Conservation (phyloP, 2,113 vertebrate genomes). For the Mugil cephalus region DNA sequence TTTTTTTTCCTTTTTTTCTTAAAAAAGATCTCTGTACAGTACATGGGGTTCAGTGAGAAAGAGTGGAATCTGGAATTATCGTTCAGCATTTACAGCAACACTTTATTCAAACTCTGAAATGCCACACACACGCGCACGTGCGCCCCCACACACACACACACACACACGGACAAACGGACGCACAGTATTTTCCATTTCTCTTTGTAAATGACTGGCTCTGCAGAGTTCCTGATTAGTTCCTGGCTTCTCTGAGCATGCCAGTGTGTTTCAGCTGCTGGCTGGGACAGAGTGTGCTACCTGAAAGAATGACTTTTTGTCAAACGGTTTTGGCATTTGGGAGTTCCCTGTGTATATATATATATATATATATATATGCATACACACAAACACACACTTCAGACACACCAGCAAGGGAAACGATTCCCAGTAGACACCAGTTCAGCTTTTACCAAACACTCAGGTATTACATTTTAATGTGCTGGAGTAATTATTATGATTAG, state of each 20-base stretch:
- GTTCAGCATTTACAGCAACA: conserved; percentile 43
- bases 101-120: conserved; percentile 16
- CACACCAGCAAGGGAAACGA: conserved; percentile 24
- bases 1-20: no score
- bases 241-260: conserved; percentile 46
- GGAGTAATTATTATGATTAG: conserved; percentile 21
- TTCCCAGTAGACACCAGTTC: conserved; percentile 32
- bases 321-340: conserved; percentile 66
- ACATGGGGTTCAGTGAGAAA: conserved; percentile 45
- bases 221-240: conserved; percentile 51
- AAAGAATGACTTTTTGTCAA: conserved; percentile 57
- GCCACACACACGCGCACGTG: background rate
- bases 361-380: background rate
- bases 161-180: no score
- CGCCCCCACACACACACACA: no score
- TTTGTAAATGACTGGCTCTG: conserved; percentile 21
- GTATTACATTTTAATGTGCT: conserved; percentile 11
- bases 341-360: conserved; percentile 16
- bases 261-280: conserved; percentile 46
- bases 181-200: conserved; percentile 21
- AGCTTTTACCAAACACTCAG: conserved; percentile 26
- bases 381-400: background rate
- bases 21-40: conserved; percentile 62
- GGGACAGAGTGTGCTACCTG: conserved; percentile 65
- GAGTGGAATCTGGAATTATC: conserved; percentile 17